Evolutionary conservation across 2,888 invertebrate species (phyloP).

Genomic region (Drosophila kambysellisi): DNA sequence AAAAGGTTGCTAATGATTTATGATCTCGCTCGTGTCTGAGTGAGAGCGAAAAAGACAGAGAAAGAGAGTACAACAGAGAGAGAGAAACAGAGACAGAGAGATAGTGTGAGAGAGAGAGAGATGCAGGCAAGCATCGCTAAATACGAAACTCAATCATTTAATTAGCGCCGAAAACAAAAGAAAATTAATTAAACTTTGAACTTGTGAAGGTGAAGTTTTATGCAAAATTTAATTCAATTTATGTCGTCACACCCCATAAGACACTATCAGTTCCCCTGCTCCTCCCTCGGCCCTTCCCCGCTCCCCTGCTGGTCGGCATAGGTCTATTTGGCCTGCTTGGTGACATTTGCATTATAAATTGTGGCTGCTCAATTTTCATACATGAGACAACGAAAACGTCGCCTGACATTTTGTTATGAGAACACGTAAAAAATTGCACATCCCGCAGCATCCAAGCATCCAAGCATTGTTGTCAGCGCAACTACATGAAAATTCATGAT

Average conservation of each 20-base stretch:
- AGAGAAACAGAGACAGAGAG: neutral
- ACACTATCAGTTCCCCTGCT: neutral
- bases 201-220: slow-evolving; percentile 56
- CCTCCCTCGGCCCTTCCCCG: neutral
- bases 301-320: neutral
- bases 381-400: slow-evolving; percentile 43
- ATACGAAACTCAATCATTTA: slow-evolving; percentile 79
- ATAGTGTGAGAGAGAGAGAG: neutral
- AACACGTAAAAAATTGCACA: slow-evolving; percentile 81
- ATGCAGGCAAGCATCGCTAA: slow-evolving; percentile 60
- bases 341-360: slow-evolving; percentile 80
- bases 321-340: slow-evolving; percentile 22
- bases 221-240: slow-evolving; percentile 78
- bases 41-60: neutral
- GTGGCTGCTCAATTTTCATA: slow-evolving; percentile 73
- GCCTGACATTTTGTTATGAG: slow-evolving; percentile 76
- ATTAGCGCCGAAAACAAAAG: slow-evolving; percentile 75
- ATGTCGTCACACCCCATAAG: slow-evolving; percentile 53
- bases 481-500: slow-evolving; percentile 79
- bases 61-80: neutral
- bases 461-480: slow-evolving; percentile 66
- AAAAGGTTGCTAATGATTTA: slow-evolving; percentile 75
- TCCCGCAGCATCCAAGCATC: slow-evolving; percentile 24
- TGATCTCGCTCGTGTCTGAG: slow-evolving; percentile 36
- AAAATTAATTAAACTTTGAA: slow-evolving; percentile 80